Base-by-base conservation (phyloP, 2,888 invertebrate genomes). In the Torymus texanus region DNA sequence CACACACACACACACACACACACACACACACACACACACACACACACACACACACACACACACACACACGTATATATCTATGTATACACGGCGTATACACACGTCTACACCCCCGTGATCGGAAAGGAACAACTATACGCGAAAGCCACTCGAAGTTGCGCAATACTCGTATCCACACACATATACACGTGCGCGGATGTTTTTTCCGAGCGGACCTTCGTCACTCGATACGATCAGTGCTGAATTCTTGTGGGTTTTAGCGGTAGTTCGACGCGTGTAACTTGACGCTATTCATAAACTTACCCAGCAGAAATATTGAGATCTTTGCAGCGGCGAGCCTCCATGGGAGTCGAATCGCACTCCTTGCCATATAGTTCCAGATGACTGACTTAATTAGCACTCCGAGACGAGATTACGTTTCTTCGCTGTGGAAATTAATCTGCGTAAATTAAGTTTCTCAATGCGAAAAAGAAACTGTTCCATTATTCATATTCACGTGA, bases 91-190 rank as follows among this genome's bases (percentile, higher is more conserved):
- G 41, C 10, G 55, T 55, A 51, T 58, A 58, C 16, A 16, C 14
- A 16, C 41, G 24, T 41, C 5, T 24, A 61, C 55, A 50, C 51
- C 18, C 14, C 50, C 71, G 12, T 16, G 61, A 18, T 21, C n/a
- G 16, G 21, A 71, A n/a, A 24, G 29, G 41, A 41, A 41, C 41
- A 41, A 63, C 63, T 63, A 55, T 18, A 63, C 29, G 29, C 62
- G 73, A 73, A 62, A 55, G 62, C 72, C 62, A 14, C 59, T 29
- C 41, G 41, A 8, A 50, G 50, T 73, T 73, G 29, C 73, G 41
- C 29, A 73, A 73, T 16, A 18, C n/a, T 51, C 29, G 41, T 41
- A 8, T 41, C 41, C 41, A 41, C 41, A 41, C 41, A 8, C 5
- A 29, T 3, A 41, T 8, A 41, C 8, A 41, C 41, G 10, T 41